Percentiles rank a stretch among this genome's conserved stretches.
Conservation (phyloP, 2,797 vertebrate species). For the Acipenser transmontanus region DNA sequence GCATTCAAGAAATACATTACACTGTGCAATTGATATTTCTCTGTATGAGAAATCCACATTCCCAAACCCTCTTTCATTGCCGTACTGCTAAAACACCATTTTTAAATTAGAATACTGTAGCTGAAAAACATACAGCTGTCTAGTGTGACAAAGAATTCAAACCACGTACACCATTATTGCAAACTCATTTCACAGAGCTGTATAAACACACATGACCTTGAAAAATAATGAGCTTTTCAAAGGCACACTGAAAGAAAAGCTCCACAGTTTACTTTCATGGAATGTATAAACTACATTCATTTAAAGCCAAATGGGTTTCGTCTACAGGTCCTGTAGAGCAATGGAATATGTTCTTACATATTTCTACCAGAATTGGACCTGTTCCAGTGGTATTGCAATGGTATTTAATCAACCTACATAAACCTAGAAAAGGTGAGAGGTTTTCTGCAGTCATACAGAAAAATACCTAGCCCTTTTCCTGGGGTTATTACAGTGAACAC, state of each 20-base stretch:
- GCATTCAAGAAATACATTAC: background rate
- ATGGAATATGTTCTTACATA: too few relatives aligned
- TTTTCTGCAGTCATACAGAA: too few relatives aligned
- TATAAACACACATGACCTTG: constrained; percentile 1
- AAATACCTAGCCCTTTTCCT: too few relatives aligned
- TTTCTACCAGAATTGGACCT: too few relatives aligned
- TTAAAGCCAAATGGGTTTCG: background rate
- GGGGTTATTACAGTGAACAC: too few relatives aligned
- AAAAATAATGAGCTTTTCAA: constrained; percentile 1
- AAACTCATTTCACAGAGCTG: background rate
- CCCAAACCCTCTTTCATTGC: too few relatives aligned
- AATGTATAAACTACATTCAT: background rate
- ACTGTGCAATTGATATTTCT: background rate
- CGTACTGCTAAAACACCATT: background rate
- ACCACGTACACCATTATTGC: background rate
- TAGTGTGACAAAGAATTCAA: background rate
- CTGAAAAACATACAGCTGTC: background rate
- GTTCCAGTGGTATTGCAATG: too few relatives aligned
- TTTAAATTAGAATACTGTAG: background rate
- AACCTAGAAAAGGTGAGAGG: too few relatives aligned
- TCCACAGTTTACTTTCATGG: background rate
- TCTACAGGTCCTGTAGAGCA: too few relatives aligned
- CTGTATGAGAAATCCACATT: background rate
- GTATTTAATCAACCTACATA: too few relatives aligned
- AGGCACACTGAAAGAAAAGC: background rate